A percentile compares a stretch with the other conserved stretches of the same genome.
Evolutionary conservation across 2,888 invertebrate genomes (phyloP).

Genomic region (Orthonychiurus folsomi): DNA sequence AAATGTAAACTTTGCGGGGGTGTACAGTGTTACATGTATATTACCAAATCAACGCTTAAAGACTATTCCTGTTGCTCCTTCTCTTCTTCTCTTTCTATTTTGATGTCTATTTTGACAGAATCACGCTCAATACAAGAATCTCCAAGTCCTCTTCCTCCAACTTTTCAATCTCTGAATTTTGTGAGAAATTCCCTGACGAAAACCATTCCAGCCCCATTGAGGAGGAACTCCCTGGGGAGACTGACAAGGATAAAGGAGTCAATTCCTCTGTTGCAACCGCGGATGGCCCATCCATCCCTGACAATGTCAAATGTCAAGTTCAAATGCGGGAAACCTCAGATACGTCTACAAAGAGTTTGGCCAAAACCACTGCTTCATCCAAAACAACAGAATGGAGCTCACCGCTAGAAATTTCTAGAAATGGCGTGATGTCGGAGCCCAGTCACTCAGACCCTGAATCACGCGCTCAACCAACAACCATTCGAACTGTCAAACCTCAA

Average conservation of each 20-base stretch:
- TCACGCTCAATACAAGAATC: conserved; percentile 34
- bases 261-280: background rate
- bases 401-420: background rate
- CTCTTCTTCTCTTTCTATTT: too few species aligned
- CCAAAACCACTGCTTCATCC: background rate
- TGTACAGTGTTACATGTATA: too few species aligned
- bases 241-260: background rate
- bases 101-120: conserved; percentile 24
- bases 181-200: conserved; percentile 36
- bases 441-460: too few species aligned
- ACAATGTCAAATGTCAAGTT: background rate
- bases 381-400: background rate
- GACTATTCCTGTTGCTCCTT: too few species aligned
- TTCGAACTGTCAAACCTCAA: too few species aligned
- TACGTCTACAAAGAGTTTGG: background rate
- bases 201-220: background rate
- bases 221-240: background rate
- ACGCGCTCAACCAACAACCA: too few species aligned
- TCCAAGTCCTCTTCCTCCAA: conserved; percentile 39
- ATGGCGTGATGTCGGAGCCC: too few species aligned
- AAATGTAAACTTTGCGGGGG: too few species aligned
- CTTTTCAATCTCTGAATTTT: conserved; percentile 40
- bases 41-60: too few species aligned
- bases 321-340: background rate
- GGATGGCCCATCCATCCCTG: background rate